phyloP scores from a whole-genome alignment of 2,113 vertebrate species.

The Tiliqua scincoides region DNA sequence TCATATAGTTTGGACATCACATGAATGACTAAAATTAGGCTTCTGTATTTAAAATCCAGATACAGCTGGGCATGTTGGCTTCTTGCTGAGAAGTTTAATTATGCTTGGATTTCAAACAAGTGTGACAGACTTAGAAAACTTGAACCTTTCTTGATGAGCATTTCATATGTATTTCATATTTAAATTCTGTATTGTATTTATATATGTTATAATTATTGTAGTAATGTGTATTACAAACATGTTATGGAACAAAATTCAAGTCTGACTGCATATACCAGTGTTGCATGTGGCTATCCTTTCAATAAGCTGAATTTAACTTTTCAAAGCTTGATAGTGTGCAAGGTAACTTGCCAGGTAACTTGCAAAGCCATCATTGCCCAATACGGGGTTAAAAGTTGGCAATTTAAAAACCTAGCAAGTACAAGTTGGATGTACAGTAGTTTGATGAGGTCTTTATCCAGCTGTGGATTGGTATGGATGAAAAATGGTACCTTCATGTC shows the following conservation, averaged over 20 bases:
- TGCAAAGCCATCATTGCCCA: constrained; percentile 10
- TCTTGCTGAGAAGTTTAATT: neutral
- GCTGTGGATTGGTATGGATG: constrained; percentile 18
- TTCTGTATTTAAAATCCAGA: neutral
- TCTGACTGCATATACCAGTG: neutral
- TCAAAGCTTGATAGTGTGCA: neutral
- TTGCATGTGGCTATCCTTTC: neutral
- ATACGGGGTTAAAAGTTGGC: constrained; percentile 7
- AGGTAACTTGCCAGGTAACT: too few relatives aligned
- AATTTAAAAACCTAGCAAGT: constrained; percentile 10
- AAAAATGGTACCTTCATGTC: constrained; percentile 42
- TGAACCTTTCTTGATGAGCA: neutral
- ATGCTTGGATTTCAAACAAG: neutral
- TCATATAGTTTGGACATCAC: neutral
- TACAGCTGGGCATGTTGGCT: neutral
- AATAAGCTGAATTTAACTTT: neutral
- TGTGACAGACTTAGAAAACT: neutral
- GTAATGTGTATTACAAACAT: too few relatives aligned
- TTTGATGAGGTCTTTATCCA: constrained; percentile 26
- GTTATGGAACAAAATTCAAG: neutral
- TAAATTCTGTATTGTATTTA: too few relatives aligned
- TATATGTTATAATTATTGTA: too few relatives aligned
- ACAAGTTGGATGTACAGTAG: constrained; percentile 17
- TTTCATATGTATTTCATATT: too few relatives aligned
- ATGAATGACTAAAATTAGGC: neutral